Conservation (phyloP, 2,113 vertebrate species). For the Actenoides hombroni region DNA sequence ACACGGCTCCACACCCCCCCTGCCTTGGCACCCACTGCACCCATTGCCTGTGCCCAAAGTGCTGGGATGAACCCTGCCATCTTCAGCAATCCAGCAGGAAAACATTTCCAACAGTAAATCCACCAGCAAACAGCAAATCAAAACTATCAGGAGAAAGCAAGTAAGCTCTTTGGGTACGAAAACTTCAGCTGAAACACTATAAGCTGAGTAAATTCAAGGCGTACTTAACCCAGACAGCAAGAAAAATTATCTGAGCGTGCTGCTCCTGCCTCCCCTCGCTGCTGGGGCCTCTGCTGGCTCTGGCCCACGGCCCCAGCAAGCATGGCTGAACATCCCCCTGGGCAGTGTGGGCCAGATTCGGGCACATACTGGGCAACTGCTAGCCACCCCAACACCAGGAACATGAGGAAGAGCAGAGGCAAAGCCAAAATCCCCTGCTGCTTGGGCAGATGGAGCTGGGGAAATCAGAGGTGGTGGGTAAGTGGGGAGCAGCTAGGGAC, state of each 20-base stretch:
- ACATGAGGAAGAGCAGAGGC: neutral
- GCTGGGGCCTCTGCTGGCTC: neutral
- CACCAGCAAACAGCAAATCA: neutral
- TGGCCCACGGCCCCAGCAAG: accelerated
- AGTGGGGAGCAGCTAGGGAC: accelerated
- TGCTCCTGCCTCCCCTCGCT: neutral
- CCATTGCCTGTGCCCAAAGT: accelerated
- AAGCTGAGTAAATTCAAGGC: neutral
- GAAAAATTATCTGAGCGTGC: neutral
- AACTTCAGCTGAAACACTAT: neutral
- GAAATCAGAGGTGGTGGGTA: neutral
- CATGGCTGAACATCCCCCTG: neutral
- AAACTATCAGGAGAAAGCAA: neutral
- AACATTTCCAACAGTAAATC: neutral
- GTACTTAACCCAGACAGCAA: neutral
- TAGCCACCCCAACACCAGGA: neutral
- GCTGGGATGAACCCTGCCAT: neutral
- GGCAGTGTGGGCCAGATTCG: neutral
- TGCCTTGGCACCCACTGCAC: neutral
- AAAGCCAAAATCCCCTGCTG: neutral
- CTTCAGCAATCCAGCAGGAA: neutral
- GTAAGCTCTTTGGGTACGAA: neutral
- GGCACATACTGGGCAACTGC: neutral
- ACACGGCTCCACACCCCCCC: accelerated
- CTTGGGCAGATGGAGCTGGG: accelerated